Conservation (phyloP, 2,888 invertebrate species). For the Gisinianus flammeolus region DNA sequence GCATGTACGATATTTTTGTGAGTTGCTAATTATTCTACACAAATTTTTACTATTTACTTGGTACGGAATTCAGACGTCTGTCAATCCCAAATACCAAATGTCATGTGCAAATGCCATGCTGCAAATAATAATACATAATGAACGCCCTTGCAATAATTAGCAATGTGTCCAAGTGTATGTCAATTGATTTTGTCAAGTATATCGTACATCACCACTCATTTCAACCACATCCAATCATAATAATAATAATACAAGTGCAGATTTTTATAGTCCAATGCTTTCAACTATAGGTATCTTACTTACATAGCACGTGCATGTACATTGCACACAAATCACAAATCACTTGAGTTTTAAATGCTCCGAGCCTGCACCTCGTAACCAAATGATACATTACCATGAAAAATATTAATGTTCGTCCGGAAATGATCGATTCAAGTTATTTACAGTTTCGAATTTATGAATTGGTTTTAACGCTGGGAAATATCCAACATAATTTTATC, state of each 20-base stretch:
- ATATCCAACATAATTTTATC: too few relatives aligned
- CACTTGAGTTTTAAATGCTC: neutral
- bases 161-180: neutral
- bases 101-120: neutral
- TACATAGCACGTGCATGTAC: neutral
- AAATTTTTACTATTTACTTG: neutral
- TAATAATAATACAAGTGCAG: too few relatives aligned
- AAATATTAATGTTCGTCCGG: too few relatives aligned
- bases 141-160: constrained; percentile 31
- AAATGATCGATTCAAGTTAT: too few relatives aligned
- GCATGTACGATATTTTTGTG: neutral
- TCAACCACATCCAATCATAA: neutral
- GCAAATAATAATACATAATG: neutral
- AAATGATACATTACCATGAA: neutral
- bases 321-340: too few relatives aligned
- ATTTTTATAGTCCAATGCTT: too few relatives aligned
- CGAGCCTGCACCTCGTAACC: neutral
- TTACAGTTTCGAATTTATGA: too few relatives aligned
- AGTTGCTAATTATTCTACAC: neutral
- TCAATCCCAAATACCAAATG: too few relatives aligned
- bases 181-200: neutral
- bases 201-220: neutral
- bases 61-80: neutral
- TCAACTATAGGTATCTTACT: neutral
- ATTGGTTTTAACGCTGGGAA: too few relatives aligned